Evolutionary conservation across 2,113 vertebrate species (phyloP), one percentile per base, ranked within the genome.

Genomic region (Phaethon lepturus): DNA sequence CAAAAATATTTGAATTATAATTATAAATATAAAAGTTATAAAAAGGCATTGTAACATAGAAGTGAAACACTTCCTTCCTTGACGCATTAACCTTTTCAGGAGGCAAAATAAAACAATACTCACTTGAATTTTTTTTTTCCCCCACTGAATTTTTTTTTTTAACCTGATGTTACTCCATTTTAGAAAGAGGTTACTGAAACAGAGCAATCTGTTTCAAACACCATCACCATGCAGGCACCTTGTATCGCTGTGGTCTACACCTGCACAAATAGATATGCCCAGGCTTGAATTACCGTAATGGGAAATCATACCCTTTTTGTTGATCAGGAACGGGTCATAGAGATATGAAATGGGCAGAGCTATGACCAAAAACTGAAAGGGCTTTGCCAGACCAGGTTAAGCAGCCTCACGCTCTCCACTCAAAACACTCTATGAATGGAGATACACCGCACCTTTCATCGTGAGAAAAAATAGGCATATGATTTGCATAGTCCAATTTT

Each of bases 271-370:
- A 77, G 40, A 60, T 31, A 44, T 7, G 50, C 6, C 50, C 35
- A 0, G 0, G 22, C n/a, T 3, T 60, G 60, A 59, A 31, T 58
- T n/a, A 31, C 19, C 1, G 0, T 3, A 13, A n/a, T 1, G 3
- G 47, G 42, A 85, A 85, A 71, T 78, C 47, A n/a, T 47, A 85
- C 2, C 29, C 12, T 78, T 81, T 84, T 28, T 25, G 38, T 50
- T 0, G 0, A 25, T 19, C 29, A 29, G 35, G 44, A 75, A 67
- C 24, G 38, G 28, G 20, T 29, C 23, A 28, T 3, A 64, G 10
- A 60, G 26, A 9, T 26, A 62, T 5, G 9, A 66, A 83, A 91
- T 15, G 31, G 38, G 35, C 29, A 88, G 47, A 88, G 25, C 56
- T 72, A 12, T 13, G 29, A 66, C 24, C 19, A 78, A 45, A 67